Percentiles rank a stretch among this genome's conserved stretches.
These are phyloP conservation scores for Microcebus lehilahytsara DNA, from an alignment of 2,113 vertebrate genomes.

Conservation along the genomic window DNA sequence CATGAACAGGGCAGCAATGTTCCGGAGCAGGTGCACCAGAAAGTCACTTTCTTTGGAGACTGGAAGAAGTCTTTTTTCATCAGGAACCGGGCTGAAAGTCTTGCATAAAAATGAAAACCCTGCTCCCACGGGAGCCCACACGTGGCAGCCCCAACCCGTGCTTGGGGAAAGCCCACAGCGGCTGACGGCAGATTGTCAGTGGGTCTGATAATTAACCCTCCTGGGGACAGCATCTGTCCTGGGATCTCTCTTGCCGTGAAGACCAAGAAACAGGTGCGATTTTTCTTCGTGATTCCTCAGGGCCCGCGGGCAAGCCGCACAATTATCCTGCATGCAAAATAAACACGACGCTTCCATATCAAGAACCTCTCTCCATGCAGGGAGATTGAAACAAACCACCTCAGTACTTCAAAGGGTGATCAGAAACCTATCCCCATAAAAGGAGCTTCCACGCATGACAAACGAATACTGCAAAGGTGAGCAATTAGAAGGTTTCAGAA, in stretches of 20 bases:
- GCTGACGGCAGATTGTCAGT: not conserved
- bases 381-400: not conserved
- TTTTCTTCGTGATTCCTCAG: constrained; percentile 53
- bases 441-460: too few species aligned
- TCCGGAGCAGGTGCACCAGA: too few species aligned
- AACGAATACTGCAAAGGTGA: not conserved
- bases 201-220: constrained; percentile 68
- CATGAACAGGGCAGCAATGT: fast-evolving
- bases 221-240: not conserved
- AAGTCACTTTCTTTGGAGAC: not conserved
- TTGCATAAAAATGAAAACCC: not conserved
- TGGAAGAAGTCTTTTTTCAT: not conserved
- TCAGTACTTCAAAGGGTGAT: not conserved
- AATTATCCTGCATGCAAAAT: not conserved
- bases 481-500: not conserved
- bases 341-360: not conserved
- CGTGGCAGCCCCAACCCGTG: not conserved
- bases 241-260: not conserved
- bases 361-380: not conserved
- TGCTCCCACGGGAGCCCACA: not conserved
- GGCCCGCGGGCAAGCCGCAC: not conserved
- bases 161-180: not conserved
- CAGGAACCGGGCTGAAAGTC: not conserved
- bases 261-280: constrained; percentile 14
- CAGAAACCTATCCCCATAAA: not conserved